Evolutionary conservation across 2,797 vertebrate species (phyloP).

Genomic region (Chromobotia macracanthus): DNA sequence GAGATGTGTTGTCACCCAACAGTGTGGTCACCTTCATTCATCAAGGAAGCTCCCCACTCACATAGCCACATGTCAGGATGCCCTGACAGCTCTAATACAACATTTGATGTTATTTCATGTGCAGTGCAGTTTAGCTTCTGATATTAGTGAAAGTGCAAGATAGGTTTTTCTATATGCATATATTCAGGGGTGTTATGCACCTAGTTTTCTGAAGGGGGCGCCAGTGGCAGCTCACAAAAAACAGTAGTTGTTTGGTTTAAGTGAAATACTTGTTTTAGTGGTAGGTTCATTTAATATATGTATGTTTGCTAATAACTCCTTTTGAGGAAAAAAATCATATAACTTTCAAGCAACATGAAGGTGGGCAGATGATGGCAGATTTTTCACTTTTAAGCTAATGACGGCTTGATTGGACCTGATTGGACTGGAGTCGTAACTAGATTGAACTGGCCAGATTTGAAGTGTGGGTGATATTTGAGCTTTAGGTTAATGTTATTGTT

Average conservation of each 20-base stretch:
- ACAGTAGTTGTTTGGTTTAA: not conserved
- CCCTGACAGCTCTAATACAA: not conserved
- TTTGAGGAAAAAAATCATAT: not conserved
- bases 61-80: constrained; percentile 11
- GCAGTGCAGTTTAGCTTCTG: not conserved
- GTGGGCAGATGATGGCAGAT: not conserved
- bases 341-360: not conserved
- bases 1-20: constrained; percentile 37
- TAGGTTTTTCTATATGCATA: not conserved
- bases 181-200: not conserved
- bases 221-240: not conserved
- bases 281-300: too few relatives aligned
- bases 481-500: not conserved
- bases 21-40: constrained; percentile 43
- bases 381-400: not conserved
- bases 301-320: not conserved
- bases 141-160: not conserved
- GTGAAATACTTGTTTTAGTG: not conserved
- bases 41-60: constrained; percentile 10
- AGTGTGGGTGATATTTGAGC: not conserved
- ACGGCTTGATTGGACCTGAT: not conserved
- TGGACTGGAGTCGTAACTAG: not conserved
- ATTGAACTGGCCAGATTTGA: not conserved
- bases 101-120: constrained; percentile 6
- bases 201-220: not conserved